These are phyloP conservation scores for Otolemur garnettii DNA, from an alignment of 2,113 vertebrate species.

Conservation along the genomic window DNA sequence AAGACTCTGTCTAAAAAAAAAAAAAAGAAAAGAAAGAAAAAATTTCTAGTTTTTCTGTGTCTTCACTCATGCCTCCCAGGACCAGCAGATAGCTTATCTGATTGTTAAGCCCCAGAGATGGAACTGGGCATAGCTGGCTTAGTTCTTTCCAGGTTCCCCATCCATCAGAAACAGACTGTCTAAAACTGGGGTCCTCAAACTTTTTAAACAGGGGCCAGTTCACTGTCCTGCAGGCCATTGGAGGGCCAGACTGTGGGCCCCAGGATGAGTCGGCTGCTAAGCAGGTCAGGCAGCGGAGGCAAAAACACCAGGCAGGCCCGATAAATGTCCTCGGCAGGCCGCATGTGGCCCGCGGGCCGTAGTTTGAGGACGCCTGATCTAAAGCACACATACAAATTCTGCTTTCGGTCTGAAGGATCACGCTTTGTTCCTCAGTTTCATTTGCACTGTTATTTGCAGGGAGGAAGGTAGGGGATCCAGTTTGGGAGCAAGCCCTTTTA, in stretches of 20 bases:
- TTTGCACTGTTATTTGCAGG: background rate
- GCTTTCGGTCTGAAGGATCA: background rate
- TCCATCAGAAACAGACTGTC: background rate
- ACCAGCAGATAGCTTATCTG: background rate
- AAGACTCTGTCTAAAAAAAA: too few relatives aligned
- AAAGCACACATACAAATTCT: background rate
- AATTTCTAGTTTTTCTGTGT: background rate
- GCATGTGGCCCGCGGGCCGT: too few relatives aligned
- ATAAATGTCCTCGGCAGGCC: too few relatives aligned
- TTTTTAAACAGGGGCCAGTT: too few relatives aligned
- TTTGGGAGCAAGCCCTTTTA: background rate
- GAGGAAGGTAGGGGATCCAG: background rate
- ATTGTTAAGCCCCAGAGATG: background rate
- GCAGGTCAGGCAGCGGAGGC: too few relatives aligned
- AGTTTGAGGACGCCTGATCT: too few relatives aligned
- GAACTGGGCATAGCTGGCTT: background rate
- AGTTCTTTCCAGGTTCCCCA: background rate
- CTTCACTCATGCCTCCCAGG: background rate
- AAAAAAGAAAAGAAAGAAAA: too few relatives aligned
- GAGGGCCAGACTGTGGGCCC: too few relatives aligned
- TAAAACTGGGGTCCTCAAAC: background rate
- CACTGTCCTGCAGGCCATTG: too few relatives aligned
- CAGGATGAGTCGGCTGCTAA: too few relatives aligned
- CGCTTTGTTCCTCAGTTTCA: background rate
- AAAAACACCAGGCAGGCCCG: too few relatives aligned